Conservation (phyloP, 2,113 vertebrate species). For the Hyaena hyaena region DNA sequence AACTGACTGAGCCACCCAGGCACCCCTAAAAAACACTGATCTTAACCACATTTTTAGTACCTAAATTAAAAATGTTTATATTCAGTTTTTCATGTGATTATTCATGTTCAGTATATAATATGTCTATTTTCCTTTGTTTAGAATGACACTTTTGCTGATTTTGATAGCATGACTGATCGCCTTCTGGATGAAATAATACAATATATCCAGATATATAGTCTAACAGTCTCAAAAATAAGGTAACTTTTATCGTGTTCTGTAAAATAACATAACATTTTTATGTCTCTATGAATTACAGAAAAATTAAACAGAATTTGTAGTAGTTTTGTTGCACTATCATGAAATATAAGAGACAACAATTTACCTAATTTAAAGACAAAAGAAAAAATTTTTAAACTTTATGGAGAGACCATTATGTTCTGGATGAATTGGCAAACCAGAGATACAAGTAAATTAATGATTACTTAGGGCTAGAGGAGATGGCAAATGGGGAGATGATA, state of each 20-base stretch:
- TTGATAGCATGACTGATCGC: slow-evolving; percentile 99
- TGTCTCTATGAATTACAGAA: slow-evolving; percentile 47
- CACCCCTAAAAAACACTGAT: background rate
- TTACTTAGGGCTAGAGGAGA: background rate
- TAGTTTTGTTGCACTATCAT: slow-evolving; percentile 60
- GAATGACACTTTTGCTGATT: slow-evolving; percentile 99
- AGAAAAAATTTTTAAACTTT: background rate
- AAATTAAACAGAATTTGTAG: background rate
- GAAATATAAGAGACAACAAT: slow-evolving; percentile 6
- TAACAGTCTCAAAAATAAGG: slow-evolving; percentile 99
- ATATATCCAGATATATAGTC: slow-evolving; percentile 99
- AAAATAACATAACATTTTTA: slow-evolving; percentile 34
- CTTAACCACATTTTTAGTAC: background rate
- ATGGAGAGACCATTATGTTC: background rate
- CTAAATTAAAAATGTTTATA: slow-evolving; percentile 48
- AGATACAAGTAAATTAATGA: background rate
- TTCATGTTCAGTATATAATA: slow-evolving; percentile 68
- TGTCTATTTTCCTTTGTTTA: slow-evolving; percentile 85
- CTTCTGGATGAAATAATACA: slow-evolving; percentile 99
- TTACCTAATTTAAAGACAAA: slow-evolving; percentile 15
- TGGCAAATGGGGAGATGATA: background rate
- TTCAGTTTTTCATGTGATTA: slow-evolving; percentile 52
- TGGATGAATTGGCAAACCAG: background rate
- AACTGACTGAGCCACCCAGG: too few species aligned
- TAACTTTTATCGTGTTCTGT: slow-evolving; percentile 80